Evolutionary conservation across 2,797 vertebrate genomes (phyloP), one percentile per base, ranked within the genome.

Genomic region (Macropodus opercularis): DNA sequence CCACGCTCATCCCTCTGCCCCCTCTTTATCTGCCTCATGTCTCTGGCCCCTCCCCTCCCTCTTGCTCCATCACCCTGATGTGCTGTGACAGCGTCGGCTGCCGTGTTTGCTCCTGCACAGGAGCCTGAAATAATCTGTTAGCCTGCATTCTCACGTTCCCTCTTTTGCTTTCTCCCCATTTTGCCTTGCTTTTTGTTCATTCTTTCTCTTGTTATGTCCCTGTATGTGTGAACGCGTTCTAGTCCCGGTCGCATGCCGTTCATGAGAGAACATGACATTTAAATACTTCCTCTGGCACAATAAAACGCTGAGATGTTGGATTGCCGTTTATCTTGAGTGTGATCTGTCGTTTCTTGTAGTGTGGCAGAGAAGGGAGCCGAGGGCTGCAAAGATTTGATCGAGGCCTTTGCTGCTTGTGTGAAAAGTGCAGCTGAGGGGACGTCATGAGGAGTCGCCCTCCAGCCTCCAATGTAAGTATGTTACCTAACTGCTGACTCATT

Each of bases 391-490:
- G 91, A 92, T 8, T 86, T 93, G 77, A 80, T 93, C 77, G 90
- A 93, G 87, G 91, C 89, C 19, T 93, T 93, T 15, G 72, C 87
- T 42, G 87, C 90, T 50, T 93, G 92, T 76, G 81, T 93, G 84
- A 93, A 93, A 78, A 88, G 71, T 38, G 87, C 81, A 8, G 72
- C 89, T 8, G 85, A 90, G 68, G 87, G 81, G 38, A 82, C 84
- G 17, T 91, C 89, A 77, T 92, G 92, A 93, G 76, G 79, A 56
- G 53, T n/a, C 55, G 26, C 43, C 72, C 68, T 62, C 49, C 34
- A 64, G 40, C 68, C 83, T 76, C 73, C 14, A 75, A 85, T 80
- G 89, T 89, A 58, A 89, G 83, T 22, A 49, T 24, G 34, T 50
- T 36, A 2, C 8, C 2, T 27, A 5, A 29, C 19, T 3, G 29